Base-by-base conservation (phyloP, 2,888 invertebrate species). In the Euproctis similis region DNA sequence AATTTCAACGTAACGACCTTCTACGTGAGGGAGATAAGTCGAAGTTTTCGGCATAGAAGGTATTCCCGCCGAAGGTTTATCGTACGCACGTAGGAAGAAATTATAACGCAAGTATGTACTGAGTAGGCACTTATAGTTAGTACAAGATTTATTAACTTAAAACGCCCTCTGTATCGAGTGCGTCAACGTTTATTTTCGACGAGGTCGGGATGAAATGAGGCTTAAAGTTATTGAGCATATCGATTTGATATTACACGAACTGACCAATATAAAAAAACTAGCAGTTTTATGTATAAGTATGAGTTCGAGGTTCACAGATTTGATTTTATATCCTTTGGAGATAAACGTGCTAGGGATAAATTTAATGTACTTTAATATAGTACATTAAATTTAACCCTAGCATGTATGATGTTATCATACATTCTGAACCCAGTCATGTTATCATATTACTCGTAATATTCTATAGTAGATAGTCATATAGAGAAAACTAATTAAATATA, bases 11-110 rank as follows among this genome's bases (percentile, higher is more conserved):
- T 75, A 80, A 81, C 81, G 80, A 77, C 77, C 76, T 54, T 48
- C 74, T 75, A 80, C 80, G 82, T 76, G 81, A 65, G 73, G 53
- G 66, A 81, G 82, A 82, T 82, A 82, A 82, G 73, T 78, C 64
- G 64, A 81, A 80, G 76, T 81, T 82, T 77, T 77, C 69, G 72
- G 60, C 62, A 52, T 55, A 46, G 53, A 64, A 69, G 63, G 63
- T 73, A 70, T 65, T 14, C 4, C n/a, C 55, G 54, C 46, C 42
- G 58, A 31, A 34, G 39, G 65, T 72, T 80, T 81, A 82, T 81
- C 78, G 72, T 68, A 76, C 73, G 78, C 74, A 77, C 76, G 72
- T 63, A 59, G 59, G 56, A 71, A 77, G 76, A 76, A 73, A 80
- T 72, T 77, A 73, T 77, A 81, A 80, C 77, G 73, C 77, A 71